Base-by-base conservation (phyloP, 2,797 vertebrate species). In the Sebastes iracundus region DNA sequence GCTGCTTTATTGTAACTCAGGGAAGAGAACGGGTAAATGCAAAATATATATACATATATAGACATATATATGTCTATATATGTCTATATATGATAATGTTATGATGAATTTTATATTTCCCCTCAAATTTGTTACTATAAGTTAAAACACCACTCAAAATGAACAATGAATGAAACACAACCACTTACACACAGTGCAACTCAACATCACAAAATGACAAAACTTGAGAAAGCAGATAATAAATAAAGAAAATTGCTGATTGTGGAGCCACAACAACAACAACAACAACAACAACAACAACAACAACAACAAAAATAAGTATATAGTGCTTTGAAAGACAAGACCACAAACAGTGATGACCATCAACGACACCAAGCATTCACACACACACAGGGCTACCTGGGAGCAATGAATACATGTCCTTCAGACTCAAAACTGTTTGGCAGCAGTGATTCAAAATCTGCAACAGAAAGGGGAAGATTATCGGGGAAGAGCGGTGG, bases 391-490 rank as follows among this genome's bases (percentile, higher is more conserved):
- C 46, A 97, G 89, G 96, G 97, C 97, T 99, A 99, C 98, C 98
- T 99, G 96, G 98, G 98, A 95, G 98, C 98, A 97, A 99, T 98
- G 97, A 99, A 99, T 93, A 99, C 98, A 97, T 98, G 98, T 97
- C 98, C 98, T 96, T 98, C 98, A 95, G 98, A 98, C 96, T 99
- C 98, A 98, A 99, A 99, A 97, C 96, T 99, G 97, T 97, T 97
- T 96, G 98, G 98, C 97, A 99, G 98, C 97, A 99, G 97, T 96
- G 97, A 99, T 95, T 99, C 98, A 99, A 99, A 99, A 99, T 99
- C 98, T 99, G 98, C 97, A 99, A 99, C 96, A 99, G 97, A 99
- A 98, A 99, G 93, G 97, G 97, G 95, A 96, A 97, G 95, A 96
- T 99, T 99, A 98, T 97, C 96, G 74, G 93, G 97, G 95, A 92